phyloP scores from a whole-genome alignment of 2,113 vertebrate genomes.

The Emydura subglobosa region DNA sequence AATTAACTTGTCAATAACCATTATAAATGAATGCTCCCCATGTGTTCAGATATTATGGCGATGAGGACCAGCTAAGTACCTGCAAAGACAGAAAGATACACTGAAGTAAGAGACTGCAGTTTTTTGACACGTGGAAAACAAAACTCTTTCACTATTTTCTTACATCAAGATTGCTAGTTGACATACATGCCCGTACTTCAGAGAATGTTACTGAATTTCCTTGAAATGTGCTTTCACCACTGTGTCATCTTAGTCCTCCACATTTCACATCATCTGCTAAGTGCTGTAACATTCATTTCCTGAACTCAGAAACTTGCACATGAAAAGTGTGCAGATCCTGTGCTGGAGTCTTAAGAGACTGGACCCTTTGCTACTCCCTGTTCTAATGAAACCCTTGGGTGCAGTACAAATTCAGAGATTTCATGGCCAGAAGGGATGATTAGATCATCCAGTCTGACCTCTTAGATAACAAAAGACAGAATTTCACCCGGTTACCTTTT shows the following conservation, averaged over 20 bases:
- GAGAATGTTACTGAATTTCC: not conserved
- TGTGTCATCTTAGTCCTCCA: not conserved
- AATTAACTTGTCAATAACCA: constrained; percentile 44
- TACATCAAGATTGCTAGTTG: not conserved
- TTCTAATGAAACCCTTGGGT: accelerated
- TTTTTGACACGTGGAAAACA: not conserved
- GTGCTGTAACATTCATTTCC: not conserved
- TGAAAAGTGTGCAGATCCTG: not conserved
- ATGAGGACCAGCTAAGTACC: not conserved
- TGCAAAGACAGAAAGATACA: constrained; percentile 9
- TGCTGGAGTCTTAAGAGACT: accelerated
- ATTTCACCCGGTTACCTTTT: not conserved
- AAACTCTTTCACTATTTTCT: not conserved
- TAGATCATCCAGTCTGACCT: not conserved
- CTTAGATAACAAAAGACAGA: not conserved
- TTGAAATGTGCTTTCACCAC: not conserved
- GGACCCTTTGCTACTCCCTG: not conserved
- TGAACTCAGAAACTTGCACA: not conserved
- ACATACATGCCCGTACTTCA: not conserved
- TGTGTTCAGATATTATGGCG: not conserved
- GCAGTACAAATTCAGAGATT: not conserved
- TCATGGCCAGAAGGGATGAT: not conserved
- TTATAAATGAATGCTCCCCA: constrained; percentile 11
- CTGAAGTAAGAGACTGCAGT: not conserved
- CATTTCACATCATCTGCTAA: not conserved